Evolutionary conservation across 1,140 invertebrate genomes (phyloP), one percentile per base, ranked within the genome.

Genomic region (Drosophila athabasca): DNA sequence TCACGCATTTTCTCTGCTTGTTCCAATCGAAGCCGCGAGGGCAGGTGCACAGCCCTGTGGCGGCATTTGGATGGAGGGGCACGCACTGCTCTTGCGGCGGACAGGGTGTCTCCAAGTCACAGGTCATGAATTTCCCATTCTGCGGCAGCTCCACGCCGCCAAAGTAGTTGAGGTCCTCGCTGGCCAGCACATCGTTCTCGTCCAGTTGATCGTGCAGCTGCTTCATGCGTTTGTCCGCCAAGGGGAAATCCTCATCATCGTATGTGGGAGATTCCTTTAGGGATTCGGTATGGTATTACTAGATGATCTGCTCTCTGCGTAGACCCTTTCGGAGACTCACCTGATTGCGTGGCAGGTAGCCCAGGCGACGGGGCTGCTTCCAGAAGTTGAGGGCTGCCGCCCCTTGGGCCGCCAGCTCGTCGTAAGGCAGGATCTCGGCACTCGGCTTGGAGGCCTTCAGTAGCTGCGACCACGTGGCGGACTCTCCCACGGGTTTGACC

Each of bases 21-120:
- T 94, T 94, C 48, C 93, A 92, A 22, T 91, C 85, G 74, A 90
- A 95, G 13, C 94, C 94, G 15, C 92, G 82, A 41, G 93, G 90
- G 90, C 96, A 97, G 81, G 94, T 92, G 78, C 96, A 97, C 19
- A 95, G 90, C 3, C 96, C 95, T 74, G 93, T 93, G 41, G 93
- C 84, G 8, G 92, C 92, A 85, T 94, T 94, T 7, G 93, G 66
- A 7, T 91, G 92, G 17, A 93, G 67, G 29, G 93, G 93, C 26
- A 95, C 91, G 91, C 95, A 96, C 68, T 95, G 93, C 87, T 95
- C 94, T 77, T 96, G 95, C 51, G 93, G 92, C 1, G 92, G 92
- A 85, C 95, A 96, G 22, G 93, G 92, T 13, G 76, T 92, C 17
- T 91, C 91, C 44, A 93, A 93, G 51, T 93, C 84, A 51, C 90